A percentile compares a stretch with the other conserved stretches of the same genome.
Evolutionary conservation across 2,888 invertebrate genomes (phyloP).

Genomic region (Diaphora mendica): DNA sequence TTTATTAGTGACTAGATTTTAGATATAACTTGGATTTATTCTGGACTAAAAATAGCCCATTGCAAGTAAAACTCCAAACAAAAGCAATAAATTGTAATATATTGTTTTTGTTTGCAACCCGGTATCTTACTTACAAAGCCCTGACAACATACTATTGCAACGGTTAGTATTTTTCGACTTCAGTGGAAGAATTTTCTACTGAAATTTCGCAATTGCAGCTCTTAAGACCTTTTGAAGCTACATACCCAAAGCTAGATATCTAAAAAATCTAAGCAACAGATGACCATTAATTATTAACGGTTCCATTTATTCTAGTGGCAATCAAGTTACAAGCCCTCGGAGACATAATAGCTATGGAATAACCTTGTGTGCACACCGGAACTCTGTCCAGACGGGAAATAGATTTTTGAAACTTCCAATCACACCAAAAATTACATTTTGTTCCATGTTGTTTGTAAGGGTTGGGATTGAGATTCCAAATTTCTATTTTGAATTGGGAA

Average conservation of each 20-base stretch:
- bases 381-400: slow-evolving; percentile 81
- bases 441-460: slow-evolving; percentile 32
- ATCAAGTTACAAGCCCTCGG: slow-evolving; percentile 38
- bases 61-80: no score
- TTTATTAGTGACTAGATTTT: background rate
- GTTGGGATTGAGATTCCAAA: background rate
- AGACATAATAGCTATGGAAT: slow-evolving; percentile 68
- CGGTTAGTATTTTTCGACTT: no score
- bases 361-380: slow-evolving; percentile 72
- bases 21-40: background rate
- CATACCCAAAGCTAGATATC: background rate
- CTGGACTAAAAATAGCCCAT: background rate
- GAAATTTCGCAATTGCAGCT: background rate
- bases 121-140: background rate
- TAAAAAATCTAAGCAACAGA: background rate
- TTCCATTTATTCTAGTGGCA: slow-evolving; percentile 25
- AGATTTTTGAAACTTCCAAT: slow-evolving; percentile 80
- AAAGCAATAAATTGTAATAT: no score
- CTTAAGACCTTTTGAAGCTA: no score
- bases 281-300: no score
- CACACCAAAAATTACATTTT: slow-evolving; percentile 58
- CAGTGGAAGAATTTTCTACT: no score
- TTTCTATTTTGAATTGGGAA: background rate
- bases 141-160: background rate
- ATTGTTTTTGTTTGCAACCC: no score